These are phyloP conservation scores for Brachionus paranguensis DNA, from an alignment of 1,140 invertebrate genomes.

Conservation along the genomic window DNA sequence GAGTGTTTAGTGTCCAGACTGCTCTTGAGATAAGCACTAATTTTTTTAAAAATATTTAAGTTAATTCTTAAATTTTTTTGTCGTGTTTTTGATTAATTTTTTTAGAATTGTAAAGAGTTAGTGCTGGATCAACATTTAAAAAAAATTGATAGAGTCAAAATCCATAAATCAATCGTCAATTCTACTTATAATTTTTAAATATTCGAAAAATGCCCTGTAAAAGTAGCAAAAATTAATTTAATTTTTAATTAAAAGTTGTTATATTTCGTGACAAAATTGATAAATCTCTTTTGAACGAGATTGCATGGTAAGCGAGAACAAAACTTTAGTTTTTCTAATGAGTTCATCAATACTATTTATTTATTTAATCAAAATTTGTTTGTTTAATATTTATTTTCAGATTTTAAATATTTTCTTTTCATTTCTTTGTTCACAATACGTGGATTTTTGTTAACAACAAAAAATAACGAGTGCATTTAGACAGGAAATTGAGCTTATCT, in stretches of 20 bases:
- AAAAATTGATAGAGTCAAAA: not conserved
- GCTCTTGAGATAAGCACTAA: not conserved
- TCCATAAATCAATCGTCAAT: not conserved
- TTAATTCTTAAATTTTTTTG: not conserved
- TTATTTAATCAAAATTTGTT: not conserved
- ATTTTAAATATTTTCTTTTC: not conserved
- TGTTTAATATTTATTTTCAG: not conserved
- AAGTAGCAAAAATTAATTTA: not conserved
- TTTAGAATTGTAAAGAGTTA: not conserved
- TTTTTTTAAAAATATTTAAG: not conserved
- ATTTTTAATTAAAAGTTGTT: not conserved
- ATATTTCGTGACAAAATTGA: not conserved
- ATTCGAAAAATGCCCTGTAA: not conserved
- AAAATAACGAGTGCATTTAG: not conserved
- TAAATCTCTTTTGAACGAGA: not conserved
- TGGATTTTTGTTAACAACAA: not conserved
- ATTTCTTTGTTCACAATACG: not conserved
- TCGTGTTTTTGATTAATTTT: not conserved
- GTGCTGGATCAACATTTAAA: not conserved
- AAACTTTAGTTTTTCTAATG: not conserved
- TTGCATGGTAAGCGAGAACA: not conserved
- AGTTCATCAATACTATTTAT: slow-evolving; percentile 1
- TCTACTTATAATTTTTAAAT: not conserved
- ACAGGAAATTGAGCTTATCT: not conserved
- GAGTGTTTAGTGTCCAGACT: not conserved